Evolutionary conservation across 2,797 vertebrate species (phyloP).

Genomic region (Antennarius maculatus): DNA sequence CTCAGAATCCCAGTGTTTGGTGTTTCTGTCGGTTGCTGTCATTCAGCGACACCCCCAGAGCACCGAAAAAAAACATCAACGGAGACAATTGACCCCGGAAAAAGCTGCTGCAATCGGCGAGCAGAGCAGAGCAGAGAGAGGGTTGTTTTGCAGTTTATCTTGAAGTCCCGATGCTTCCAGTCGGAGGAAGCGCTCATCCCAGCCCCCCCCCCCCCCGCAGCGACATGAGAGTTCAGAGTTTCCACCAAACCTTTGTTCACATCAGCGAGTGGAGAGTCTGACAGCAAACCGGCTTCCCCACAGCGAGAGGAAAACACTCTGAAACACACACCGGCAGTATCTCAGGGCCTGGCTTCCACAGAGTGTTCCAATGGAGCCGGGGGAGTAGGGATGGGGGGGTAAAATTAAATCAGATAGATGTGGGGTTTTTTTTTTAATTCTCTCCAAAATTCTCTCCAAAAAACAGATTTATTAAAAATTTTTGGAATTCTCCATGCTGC

Average conservation of each 20-base stretch:
- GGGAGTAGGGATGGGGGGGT: constrained; percentile 50
- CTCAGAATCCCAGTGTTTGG: constrained; percentile 45
- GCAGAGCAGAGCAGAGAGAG: constrained; percentile 15
- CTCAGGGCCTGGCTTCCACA: constrained; percentile 58
- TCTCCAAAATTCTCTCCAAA: too few relatives aligned
- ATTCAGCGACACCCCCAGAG: constrained; percentile 44
- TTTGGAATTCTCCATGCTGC: too few relatives aligned
- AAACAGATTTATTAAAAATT: too few relatives aligned
- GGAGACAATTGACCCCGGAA: constrained; percentile 61
- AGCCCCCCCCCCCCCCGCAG: constrained; percentile 27
- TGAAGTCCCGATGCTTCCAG: constrained; percentile 63
- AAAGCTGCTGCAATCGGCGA: constrained; percentile 39
- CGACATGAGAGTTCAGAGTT: constrained; percentile 63
- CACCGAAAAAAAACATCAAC: constrained; percentile 56
- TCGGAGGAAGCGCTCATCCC: constrained; percentile 66
- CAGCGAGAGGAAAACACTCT: constrained; percentile 61
- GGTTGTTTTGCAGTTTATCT: constrained; percentile 48
- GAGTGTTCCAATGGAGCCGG: constrained; percentile 65
- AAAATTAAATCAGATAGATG: constrained; percentile 53
- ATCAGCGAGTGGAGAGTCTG: constrained; percentile 61
- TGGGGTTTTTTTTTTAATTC: constrained; percentile 25
- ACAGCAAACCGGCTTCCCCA: constrained; percentile 65
- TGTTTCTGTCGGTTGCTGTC: constrained; percentile 43
- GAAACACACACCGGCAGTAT: constrained; percentile 71
- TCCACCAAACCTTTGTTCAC: constrained; percentile 45